Conservation (phyloP, 2,113 vertebrate genomes). For the Caracal caracal region DNA sequence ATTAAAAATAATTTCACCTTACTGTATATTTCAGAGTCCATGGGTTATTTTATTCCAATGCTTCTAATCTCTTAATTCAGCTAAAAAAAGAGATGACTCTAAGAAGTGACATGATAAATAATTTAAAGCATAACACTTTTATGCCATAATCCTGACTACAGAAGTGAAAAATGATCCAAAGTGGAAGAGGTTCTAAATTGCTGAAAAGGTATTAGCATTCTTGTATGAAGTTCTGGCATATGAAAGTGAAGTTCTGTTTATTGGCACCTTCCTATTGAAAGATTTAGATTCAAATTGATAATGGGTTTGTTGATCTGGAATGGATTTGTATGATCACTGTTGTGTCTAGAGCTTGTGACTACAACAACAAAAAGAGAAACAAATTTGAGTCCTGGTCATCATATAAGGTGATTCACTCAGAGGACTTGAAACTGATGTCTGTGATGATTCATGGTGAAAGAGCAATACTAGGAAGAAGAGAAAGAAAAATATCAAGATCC, state of each 20-base stretch:
- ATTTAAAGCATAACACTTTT: constrained; percentile 74
- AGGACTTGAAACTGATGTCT: neutral
- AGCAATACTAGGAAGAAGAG: neutral
- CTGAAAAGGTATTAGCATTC: constrained; percentile 66
- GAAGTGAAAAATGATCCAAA: constrained; percentile 72
- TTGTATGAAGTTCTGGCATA: constrained; percentile 49
- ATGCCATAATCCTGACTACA: constrained; percentile 69
- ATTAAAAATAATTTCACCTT: constrained; percentile 79
- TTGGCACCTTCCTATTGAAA: constrained; percentile 68
- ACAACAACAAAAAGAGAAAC: constrained; percentile 12
- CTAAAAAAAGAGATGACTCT: constrained; percentile 68
- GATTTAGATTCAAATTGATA: constrained; percentile 70
- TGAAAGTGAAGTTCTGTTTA: constrained; percentile 50
- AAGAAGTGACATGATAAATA: constrained; percentile 78
- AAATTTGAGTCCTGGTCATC: constrained; percentile 13
- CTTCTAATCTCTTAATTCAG: constrained; percentile 81
- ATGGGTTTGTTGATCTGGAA: constrained; percentile 56
- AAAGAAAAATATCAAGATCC: constrained; percentile 31
- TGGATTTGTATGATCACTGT: neutral
- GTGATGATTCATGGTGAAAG: neutral
- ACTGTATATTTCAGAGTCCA: constrained; percentile 73
- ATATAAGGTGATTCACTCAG: neutral
- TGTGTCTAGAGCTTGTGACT: constrained; percentile 1
- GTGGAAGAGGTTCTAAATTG: constrained; percentile 76
- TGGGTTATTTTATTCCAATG: constrained; percentile 72